Evolutionary conservation across 2,888 invertebrate genomes (phyloP).

Genomic region (Lycia hirtaria): DNA sequence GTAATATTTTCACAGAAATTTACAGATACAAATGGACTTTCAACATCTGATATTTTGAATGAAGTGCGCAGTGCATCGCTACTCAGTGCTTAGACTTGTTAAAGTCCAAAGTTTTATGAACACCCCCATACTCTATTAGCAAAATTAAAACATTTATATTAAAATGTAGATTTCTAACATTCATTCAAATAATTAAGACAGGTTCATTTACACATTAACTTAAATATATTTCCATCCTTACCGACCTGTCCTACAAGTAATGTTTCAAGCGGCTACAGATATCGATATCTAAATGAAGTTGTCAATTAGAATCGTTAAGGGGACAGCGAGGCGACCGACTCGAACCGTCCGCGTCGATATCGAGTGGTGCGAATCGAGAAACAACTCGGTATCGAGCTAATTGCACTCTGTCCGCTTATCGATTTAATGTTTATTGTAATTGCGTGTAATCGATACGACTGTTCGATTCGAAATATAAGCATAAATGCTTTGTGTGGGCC

Average conservation of each 20-base stretch:
- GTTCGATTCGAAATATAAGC: conserved; percentile 21
- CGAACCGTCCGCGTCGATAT: too few species aligned
- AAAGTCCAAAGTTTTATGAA: too few species aligned
- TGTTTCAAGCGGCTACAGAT: conserved; percentile 2
- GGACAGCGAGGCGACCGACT: too few species aligned
- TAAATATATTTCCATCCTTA: neutral
- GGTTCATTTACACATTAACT: neutral
- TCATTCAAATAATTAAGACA: too few species aligned
- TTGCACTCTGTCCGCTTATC: conserved; percentile 45
- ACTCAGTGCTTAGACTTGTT: too few species aligned
- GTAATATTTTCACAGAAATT: too few species aligned
- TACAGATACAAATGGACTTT: too few species aligned
- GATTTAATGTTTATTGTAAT: conserved; percentile 47
- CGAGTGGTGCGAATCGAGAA: conserved; percentile 20
- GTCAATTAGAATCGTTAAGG: conserved; percentile 57
- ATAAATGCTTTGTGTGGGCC: conserved; percentile 21
- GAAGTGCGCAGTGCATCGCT: too few species aligned
- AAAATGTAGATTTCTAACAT: too few species aligned
- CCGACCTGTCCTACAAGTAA: neutral
- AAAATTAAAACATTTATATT: too few species aligned
- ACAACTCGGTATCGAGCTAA: conserved; percentile 44
- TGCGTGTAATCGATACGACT: conserved; percentile 41
- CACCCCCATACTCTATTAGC: too few species aligned
- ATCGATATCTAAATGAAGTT: conserved; percentile 58
- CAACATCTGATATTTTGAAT: too few species aligned